These are phyloP conservation scores for Zaprionus vittiger DNA, from an alignment of 1,140 invertebrate genomes.

Conservation along the genomic window DNA sequence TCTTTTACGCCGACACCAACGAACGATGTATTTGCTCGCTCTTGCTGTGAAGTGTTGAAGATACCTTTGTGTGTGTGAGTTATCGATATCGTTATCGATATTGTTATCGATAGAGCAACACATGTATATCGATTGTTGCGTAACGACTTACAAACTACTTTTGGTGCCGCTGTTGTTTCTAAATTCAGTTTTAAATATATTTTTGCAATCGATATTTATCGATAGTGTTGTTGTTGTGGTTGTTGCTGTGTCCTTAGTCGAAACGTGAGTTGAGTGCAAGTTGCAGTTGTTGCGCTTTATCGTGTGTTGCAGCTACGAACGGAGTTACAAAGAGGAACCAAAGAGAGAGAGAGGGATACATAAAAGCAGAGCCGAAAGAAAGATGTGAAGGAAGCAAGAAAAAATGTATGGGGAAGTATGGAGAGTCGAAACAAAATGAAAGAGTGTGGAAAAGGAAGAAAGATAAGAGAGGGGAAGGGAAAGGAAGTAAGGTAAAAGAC, in stretches of 20 bases:
- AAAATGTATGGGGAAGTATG: background rate
- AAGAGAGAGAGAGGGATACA: constrained; percentile 2
- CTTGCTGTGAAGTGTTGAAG: constrained; percentile 7
- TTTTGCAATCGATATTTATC: constrained; percentile 8
- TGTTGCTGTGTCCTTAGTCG: constrained; percentile 28
- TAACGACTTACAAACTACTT: constrained; percentile 40
- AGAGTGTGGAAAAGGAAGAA: background rate
- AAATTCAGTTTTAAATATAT: background rate
- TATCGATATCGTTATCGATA: constrained; percentile 21
- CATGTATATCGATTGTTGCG: constrained; percentile 11
- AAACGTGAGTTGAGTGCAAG: constrained; percentile 43
- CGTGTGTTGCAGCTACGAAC: constrained; percentile 35
- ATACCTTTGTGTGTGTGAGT: background rate
- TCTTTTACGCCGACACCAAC: background rate
- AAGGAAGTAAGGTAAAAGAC: background rate
- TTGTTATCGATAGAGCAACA: constrained; percentile 4
- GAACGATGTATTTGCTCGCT: background rate
- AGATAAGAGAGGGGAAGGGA: background rate
- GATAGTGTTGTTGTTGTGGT: constrained; percentile 7
- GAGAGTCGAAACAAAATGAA: background rate
- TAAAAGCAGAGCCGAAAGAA: background rate
- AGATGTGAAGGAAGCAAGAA: background rate
- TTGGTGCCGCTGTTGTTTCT: background rate
- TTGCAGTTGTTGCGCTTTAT: constrained; percentile 31
- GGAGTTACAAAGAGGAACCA: constrained; percentile 20